Evolutionary conservation across 2,888 invertebrate species (phyloP).

Genomic region (Dicycla oo): DNA sequence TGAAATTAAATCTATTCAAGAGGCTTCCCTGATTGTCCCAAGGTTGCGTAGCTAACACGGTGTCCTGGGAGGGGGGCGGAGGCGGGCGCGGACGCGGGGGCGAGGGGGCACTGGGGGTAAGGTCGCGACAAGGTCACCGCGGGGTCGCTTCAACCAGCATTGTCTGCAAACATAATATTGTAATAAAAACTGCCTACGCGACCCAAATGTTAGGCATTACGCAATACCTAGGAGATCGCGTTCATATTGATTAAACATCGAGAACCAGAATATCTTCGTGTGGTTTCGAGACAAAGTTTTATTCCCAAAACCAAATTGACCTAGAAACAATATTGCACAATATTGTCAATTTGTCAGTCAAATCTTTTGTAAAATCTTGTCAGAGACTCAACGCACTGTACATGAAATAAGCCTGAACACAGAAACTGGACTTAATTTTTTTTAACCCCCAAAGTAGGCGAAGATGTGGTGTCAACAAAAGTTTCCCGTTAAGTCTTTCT

Average conservation of each 20-base stretch:
- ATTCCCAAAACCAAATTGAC: constrained; percentile 6
- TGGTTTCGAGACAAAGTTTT: constrained; percentile 12
- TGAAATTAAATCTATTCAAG: constrained; percentile 74
- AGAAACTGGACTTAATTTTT: background rate
- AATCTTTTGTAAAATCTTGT: background rate
- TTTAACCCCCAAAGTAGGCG: background rate
- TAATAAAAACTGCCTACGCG: constrained; percentile 70
- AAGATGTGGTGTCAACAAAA: background rate
- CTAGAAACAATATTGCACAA: constrained; percentile 18
- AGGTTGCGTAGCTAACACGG: constrained; percentile 78
- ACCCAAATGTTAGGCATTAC: constrained; percentile 65
- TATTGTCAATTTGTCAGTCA: background rate
- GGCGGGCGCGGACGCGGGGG: constrained; percentile 61
- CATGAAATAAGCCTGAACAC: background rate
- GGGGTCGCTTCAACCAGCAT: constrained; percentile 75
- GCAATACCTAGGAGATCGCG: constrained; percentile 59
- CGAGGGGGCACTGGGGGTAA: constrained; percentile 69
- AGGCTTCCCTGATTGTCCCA: constrained; percentile 78
- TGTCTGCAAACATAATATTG: constrained; percentile 75
- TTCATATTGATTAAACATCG: constrained; percentile 60
- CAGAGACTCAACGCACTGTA: background rate
- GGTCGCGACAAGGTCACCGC: constrained; percentile 82
- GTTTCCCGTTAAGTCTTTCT: background rate
- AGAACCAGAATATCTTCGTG: constrained; percentile 25
- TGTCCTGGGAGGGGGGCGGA: constrained; percentile 76